Base-by-base conservation (phyloP, 2,888 invertebrate genomes). In the Perizoma flavofasciatum region DNA sequence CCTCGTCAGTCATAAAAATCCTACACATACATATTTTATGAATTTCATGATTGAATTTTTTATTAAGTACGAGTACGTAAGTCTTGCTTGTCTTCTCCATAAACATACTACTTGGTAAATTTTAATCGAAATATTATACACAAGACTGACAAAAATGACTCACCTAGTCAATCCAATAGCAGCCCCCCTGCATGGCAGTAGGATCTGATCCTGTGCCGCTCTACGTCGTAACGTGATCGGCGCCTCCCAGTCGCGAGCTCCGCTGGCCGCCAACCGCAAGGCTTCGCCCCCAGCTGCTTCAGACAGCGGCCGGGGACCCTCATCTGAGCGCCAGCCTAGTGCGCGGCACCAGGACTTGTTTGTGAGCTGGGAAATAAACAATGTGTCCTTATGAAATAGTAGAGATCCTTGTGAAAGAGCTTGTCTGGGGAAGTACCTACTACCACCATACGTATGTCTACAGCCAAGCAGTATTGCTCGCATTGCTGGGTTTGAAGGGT, bases 341-440 rank as follows among this genome's bases (percentile, higher is more conserved):
- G 96, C 91, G 65, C 96, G 95, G 87, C 97, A 97, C 85, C 96
- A 96, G 32, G 97, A 95, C 76, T 96, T 95, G 87, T 98, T 98
- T 70, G 97, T 95, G 82, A 97, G 96, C 96, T 98, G 93, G 32
- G 7, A 11, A 8, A 47, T 40, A 11, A 59, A 54, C 8, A 41
- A 22, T 32, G 6, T 5, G 33, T 50, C 43, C 32, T 32, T 5
- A 39, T 9, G 22, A 6, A 22, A 0, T 39, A 41, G 5, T 32
- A 22, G 22, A 22, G 22, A 1, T 22, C 22, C 22, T 22, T 22
- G 22, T 22, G 22, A 22, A 22, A 22, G 22, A 22, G 22, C 22
- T 22, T 3, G 22, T 22, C 1, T 3, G 22, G 22, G 22, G 22
- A 22, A 22, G 22, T 22, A 22, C 22, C 22, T 22, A 22, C 22